Conservation (phyloP, 2,888 invertebrate genomes). For the Seira ritae region DNA sequence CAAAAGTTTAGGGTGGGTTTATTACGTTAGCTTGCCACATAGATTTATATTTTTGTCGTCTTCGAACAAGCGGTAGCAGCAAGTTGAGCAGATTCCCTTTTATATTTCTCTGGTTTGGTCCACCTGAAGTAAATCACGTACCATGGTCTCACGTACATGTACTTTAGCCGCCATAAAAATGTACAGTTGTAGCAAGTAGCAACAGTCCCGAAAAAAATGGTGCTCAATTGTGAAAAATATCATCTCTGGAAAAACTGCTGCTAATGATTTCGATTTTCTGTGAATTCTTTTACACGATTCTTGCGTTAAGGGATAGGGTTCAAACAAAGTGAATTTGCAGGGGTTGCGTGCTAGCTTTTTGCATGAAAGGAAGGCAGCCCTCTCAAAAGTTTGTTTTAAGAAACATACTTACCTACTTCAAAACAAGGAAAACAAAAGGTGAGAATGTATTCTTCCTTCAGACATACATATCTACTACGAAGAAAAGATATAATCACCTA, state of each 20-base stretch:
- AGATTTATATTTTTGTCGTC: not conserved
- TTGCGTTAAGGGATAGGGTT: slow-evolving; percentile 22
- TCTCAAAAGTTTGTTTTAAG: too few relatives aligned
- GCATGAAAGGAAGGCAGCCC: too few relatives aligned
- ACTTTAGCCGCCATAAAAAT: not conserved
- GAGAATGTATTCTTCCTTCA: too few relatives aligned
- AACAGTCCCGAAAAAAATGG: not conserved
- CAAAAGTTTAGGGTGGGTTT: slow-evolving; percentile 24
- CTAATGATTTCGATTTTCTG: slow-evolving; percentile 21
- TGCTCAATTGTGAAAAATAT: not conserved
- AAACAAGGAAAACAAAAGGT: too few relatives aligned
- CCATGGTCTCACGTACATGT: not conserved
- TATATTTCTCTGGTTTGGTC: not conserved
- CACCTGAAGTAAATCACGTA: slow-evolving; percentile 1
- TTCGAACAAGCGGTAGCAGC: not conserved
- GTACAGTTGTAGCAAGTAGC: not conserved
- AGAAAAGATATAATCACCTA: too few relatives aligned
- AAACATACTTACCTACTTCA: too few relatives aligned
- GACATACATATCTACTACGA: too few relatives aligned
- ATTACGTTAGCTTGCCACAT: not conserved
- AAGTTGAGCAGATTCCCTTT: not conserved
- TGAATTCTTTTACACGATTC: not conserved
- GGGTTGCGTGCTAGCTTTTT: slow-evolving; percentile 14
- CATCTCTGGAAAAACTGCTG: slow-evolving; percentile 35
- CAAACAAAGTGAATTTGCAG: slow-evolving; percentile 25